Evolutionary conservation across 2,797 vertebrate species (phyloP).

Genomic region (Pristis pectinata): DNA sequence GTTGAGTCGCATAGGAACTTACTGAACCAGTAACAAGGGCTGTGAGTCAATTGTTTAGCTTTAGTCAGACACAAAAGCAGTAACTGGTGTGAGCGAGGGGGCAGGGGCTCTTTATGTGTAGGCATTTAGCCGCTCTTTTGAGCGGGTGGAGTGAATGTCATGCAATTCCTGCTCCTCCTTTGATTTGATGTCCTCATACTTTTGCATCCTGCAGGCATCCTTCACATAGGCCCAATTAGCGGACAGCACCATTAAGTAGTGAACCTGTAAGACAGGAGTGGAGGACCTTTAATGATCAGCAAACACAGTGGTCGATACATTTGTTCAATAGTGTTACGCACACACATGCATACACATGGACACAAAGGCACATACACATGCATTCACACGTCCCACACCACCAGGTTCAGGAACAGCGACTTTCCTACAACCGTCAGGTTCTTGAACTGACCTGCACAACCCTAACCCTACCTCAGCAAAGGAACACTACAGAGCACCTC

Average conservation of each 20-base stretch:
- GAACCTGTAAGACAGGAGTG: constrained; percentile 63
- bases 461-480: too few relatives aligned
- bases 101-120: constrained; percentile 77
- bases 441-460: too few relatives aligned
- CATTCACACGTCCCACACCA: not conserved
- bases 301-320: not conserved
- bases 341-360: not conserved
- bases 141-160: constrained; percentile 96
- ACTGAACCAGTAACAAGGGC: constrained; percentile 32
- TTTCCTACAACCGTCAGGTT: too few relatives aligned
- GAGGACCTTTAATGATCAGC: constrained; percentile 29
- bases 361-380: too few relatives aligned
- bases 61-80: constrained; percentile 63
- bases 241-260: constrained; percentile 95
- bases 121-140: constrained; percentile 96
- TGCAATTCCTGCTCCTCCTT: constrained; percentile 98
- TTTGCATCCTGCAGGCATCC: constrained; percentile 97
- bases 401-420: too few relatives aligned
- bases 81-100: constrained; percentile 49
- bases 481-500: too few relatives aligned
- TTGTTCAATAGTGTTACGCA: not conserved
- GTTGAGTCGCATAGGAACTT: constrained; percentile 13
- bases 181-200: constrained; percentile 97
- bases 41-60: constrained; percentile 45
- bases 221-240: constrained; percentile 99